A percentile compares a stretch with the other conserved stretches of the same genome.
Evolutionary conservation across 2,888 invertebrate species (phyloP).

Genomic region (Drosophila falleni): DNA sequence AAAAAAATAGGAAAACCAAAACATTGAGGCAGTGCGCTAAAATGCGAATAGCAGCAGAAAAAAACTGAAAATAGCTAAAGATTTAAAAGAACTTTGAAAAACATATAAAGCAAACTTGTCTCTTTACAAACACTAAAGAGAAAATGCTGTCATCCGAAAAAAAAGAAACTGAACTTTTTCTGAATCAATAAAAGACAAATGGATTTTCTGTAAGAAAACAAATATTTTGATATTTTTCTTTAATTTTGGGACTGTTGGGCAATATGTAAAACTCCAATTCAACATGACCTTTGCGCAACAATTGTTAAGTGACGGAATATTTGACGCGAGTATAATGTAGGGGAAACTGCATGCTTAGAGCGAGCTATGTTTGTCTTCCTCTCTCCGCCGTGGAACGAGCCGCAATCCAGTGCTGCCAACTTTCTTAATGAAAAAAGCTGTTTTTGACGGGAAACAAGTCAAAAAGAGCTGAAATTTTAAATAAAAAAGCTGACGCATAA

Average conservation of each 20-base stretch:
- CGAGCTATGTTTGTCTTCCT: too few species aligned
- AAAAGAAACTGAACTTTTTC: slow-evolving; percentile 80
- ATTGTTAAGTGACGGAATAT: too few species aligned
- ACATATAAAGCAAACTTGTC: slow-evolving; percentile 50
- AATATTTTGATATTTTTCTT: slow-evolving; percentile 26
- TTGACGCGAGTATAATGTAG: too few species aligned
- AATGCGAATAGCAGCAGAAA: slow-evolving; percentile 38
- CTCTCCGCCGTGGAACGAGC: too few species aligned
- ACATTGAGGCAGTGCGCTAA: slow-evolving; percentile 24
- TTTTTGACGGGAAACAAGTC: too few species aligned
- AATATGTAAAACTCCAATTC: neutral
- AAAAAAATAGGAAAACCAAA: slow-evolving; percentile 33
- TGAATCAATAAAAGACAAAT: slow-evolving; percentile 84
- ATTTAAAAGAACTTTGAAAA: slow-evolving; percentile 50
- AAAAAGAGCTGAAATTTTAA: too few species aligned
- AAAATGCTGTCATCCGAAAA: slow-evolving; percentile 68
- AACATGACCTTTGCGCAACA: neutral
- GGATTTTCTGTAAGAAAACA: slow-evolving; percentile 85
- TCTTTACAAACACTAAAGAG: slow-evolving; percentile 57
- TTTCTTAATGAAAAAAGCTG: too few species aligned
- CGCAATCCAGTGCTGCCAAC: too few species aligned
- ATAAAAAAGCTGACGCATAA: too few species aligned
- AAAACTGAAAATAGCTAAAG: slow-evolving; percentile 71
- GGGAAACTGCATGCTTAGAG: too few species aligned
- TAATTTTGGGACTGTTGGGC: neutral